phyloP scores from a whole-genome alignment of 2,888 invertebrate genomes.

The Oeneis ivallda region DNA sequence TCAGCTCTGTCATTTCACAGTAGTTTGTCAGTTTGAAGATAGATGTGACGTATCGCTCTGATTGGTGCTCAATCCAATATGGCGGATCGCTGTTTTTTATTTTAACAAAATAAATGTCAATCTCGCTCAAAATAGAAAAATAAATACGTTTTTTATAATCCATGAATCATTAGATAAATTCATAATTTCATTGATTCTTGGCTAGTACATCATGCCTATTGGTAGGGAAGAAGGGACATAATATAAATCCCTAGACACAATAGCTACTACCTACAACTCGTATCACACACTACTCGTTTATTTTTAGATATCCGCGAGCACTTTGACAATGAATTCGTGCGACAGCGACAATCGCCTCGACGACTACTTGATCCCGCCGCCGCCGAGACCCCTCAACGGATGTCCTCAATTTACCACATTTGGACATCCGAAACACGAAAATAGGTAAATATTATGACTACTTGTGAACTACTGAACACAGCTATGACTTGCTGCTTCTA shows the following conservation, averaged over 20 bases:
- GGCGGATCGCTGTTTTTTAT: too few species aligned
- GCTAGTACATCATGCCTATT: too few species aligned
- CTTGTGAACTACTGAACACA: neutral
- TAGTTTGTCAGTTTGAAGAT: too few species aligned
- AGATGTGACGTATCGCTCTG: too few species aligned
- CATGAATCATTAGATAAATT: too few species aligned
- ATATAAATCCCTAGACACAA: neutral
- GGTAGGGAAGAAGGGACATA: too few species aligned
- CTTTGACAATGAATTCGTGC: constrained; percentile 74
- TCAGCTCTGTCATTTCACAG: too few species aligned
- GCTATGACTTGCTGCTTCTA: neutral
- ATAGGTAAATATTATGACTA: constrained; percentile 50
- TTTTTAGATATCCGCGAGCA: constrained; percentile 69
- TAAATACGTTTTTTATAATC: too few species aligned
- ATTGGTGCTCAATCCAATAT: too few species aligned
- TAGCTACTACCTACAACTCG: neutral
- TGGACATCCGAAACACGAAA: constrained; percentile 72
- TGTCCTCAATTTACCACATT: constrained; percentile 74
- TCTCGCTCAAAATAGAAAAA: too few species aligned
- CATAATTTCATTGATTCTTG: too few species aligned
- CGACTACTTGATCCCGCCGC: constrained; percentile 84
- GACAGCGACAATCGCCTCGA: constrained; percentile 75
- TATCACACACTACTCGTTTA: constrained; percentile 12
- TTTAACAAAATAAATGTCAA: too few species aligned
- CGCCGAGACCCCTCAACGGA: constrained; percentile 80